Evolutionary conservation across 2,113 vertebrate genomes (phyloP).

Genomic region (Paradisaea rubra): DNA sequence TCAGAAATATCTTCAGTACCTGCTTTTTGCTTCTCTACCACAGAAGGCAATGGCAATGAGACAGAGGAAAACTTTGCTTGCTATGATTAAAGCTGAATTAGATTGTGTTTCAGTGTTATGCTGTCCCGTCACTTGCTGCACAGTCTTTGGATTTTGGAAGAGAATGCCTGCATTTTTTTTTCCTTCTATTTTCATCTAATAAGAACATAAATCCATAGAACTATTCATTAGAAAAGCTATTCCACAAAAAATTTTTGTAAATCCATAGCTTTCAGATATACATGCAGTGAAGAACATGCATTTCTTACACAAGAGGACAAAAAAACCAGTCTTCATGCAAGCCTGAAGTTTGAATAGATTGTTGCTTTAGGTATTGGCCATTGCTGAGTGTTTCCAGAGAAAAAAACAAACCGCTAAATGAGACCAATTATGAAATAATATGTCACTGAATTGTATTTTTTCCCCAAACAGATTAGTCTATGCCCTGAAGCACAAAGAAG

Average conservation of each 20-base stretch:
- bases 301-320: not conserved
- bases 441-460: not conserved
- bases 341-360: not conserved
- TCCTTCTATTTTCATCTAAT: not conserved
- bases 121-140: not conserved
- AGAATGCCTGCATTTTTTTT: not conserved
- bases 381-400: not conserved
- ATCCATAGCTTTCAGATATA: not conserved
- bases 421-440: not conserved
- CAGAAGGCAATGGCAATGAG: not conserved
- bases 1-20: not conserved
- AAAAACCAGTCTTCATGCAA: not conserved
- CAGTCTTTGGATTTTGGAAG: not conserved
- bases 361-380: not conserved
- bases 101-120: not conserved
- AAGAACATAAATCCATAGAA: not conserved
- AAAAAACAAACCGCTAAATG: not conserved
- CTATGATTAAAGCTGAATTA: not conserved
- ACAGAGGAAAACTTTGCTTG: not conserved
- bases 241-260: not conserved
- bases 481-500: not conserved
- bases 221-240: not conserved
- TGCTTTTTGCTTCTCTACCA: not conserved
- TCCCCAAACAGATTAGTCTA: not conserved
- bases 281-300: not conserved